phyloP scores from a whole-genome alignment of 2,797 vertebrate genomes.

The Argyrosomus regius region DNA sequence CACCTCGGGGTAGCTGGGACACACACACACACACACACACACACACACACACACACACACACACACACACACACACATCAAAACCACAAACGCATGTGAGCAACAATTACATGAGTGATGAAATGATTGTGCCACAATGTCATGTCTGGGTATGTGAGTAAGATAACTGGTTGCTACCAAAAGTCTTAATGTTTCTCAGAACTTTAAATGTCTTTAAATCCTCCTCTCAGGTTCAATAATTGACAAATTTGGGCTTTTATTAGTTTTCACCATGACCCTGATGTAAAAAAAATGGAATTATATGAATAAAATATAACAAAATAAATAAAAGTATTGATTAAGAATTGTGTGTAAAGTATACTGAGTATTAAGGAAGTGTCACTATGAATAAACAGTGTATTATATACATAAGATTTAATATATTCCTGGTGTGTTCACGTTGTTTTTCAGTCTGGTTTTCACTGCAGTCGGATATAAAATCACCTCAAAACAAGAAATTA shows the following conservation, averaged over 20 bases:
- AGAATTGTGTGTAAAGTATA: too few relatives aligned
- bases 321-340: too few relatives aligned
- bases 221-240: not conserved
- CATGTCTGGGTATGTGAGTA: constrained; percentile 14
- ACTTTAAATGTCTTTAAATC: not conserved
- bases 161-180: not conserved
- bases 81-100: constrained; percentile 32
- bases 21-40: constrained; percentile 39
- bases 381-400: too few relatives aligned
- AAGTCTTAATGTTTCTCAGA: not conserved
- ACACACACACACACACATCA: constrained; percentile 24
- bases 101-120: constrained; percentile 31
- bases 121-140: not conserved
- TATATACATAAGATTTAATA: too few relatives aligned
- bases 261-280: not conserved
- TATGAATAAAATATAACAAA: too few relatives aligned
- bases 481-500: not conserved
- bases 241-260: not conserved
- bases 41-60: constrained; percentile 19
- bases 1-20: constrained; percentile 94
- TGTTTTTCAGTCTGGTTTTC: not conserved
- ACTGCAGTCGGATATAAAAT: not conserved
- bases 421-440: not conserved
- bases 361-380: too few relatives aligned
- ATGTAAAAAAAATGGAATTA: too few relatives aligned